Conservation (phyloP, 2,888 invertebrate genomes). For the Fabriciana adippe region DNA sequence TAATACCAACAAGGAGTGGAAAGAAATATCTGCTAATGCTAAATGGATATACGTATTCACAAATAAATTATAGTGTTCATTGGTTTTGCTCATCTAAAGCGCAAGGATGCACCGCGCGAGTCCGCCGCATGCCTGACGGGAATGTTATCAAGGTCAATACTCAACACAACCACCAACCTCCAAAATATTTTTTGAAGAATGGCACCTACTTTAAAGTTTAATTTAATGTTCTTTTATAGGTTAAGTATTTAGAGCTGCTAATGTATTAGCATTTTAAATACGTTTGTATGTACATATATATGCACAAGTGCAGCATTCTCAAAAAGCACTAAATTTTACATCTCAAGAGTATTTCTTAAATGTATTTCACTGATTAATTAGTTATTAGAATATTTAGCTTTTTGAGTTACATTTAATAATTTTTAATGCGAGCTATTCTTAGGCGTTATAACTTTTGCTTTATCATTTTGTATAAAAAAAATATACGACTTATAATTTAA, state of each 20-base stretch:
- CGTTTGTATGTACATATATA: too few relatives aligned
- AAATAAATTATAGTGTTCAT: conserved; percentile 48
- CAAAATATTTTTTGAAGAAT: conserved; percentile 42
- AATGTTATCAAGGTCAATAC: conserved; percentile 41
- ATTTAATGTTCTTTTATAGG: not conserved
- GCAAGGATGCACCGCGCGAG: conserved; percentile 46
- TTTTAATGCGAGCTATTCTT: not conserved
- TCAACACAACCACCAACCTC: conserved; percentile 45
- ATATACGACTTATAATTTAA: conserved; percentile 3
- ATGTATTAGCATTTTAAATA: too few relatives aligned
- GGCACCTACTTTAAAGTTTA: conserved; percentile 46
- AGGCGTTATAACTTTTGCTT: not conserved
- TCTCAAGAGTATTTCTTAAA: too few relatives aligned
- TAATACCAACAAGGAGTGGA: conserved; percentile 52
- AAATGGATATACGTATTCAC: conserved; percentile 53
- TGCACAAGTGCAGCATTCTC: too few relatives aligned
- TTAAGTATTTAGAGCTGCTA: too few relatives aligned
- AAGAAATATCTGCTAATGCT: conserved; percentile 54
- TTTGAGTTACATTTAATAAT: too few relatives aligned
- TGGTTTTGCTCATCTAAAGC: conserved; percentile 57
- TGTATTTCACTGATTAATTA: too few relatives aligned
- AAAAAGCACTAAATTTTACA: too few relatives aligned
- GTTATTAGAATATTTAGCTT: too few relatives aligned
- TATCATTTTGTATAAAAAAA: not conserved
- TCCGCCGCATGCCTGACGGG: conserved; percentile 37